phyloP scores from a whole-genome alignment of 1,140 invertebrate species.

The Doryteuthis pealeii region DNA sequence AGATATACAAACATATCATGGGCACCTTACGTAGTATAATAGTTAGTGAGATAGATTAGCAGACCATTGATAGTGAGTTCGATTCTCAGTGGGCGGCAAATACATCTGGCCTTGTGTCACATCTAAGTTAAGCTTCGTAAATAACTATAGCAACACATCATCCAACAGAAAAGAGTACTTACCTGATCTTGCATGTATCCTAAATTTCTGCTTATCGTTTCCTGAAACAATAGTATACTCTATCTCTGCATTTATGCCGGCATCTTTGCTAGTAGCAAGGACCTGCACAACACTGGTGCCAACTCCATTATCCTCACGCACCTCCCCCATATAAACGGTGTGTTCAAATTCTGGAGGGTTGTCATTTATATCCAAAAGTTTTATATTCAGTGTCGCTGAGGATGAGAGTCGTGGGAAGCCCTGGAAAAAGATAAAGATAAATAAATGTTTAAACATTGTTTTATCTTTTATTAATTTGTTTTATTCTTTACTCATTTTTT shows the following conservation, averaged over 20 bases:
- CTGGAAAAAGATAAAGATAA: background rate
- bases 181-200: slow-evolving; percentile 73
- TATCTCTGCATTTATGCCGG: slow-evolving; percentile 73
- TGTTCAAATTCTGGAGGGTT: slow-evolving; percentile 79
- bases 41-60: too few relatives aligned
- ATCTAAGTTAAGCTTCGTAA: too few relatives aligned
- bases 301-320: slow-evolving; percentile 36
- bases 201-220: slow-evolving; percentile 81
- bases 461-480: too few relatives aligned
- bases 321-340: slow-evolving; percentile 48
- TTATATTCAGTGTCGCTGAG: slow-evolving; percentile 78
- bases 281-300: slow-evolving; percentile 56
- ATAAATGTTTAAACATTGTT: too few relatives aligned
- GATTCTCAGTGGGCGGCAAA: too few relatives aligned
- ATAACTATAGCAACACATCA: too few relatives aligned
- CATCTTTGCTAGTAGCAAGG: slow-evolving; percentile 70
- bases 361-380: slow-evolving; percentile 90
- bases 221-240: slow-evolving; percentile 82
- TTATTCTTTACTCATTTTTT: too few relatives aligned
- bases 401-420: slow-evolving; percentile 36
- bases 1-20: too few relatives aligned
- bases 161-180: slow-evolving; percentile 11
- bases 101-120: too few relatives aligned
- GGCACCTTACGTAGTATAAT: too few relatives aligned
- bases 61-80: too few relatives aligned